Conservation (phyloP, 2,888 invertebrate genomes). For the Pimpla rufipes region DNA sequence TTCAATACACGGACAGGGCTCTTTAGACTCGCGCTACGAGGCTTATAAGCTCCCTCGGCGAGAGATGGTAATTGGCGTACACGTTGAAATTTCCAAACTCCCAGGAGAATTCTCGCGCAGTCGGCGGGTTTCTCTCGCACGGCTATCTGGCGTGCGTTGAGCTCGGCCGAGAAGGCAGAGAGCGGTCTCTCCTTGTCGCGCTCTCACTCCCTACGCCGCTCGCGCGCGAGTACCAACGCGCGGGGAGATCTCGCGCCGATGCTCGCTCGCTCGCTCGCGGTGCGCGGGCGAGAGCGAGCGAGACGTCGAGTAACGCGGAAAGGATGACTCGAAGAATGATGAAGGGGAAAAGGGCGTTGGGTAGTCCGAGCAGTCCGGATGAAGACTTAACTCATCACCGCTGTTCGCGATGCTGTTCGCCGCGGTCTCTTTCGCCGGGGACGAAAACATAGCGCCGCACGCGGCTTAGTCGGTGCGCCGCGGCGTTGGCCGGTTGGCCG, state of each 20-base stretch:
- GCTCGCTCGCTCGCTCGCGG: neutral
- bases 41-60: constrained; percentile 35
- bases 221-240: constrained; percentile 10
- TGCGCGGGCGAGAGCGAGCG: constrained; percentile 21
- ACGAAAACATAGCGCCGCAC: constrained; percentile 77
- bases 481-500: constrained; percentile 32
- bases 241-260: neutral
- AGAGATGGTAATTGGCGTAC: constrained; percentile 31
- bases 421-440: constrained; percentile 75
- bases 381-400: constrained; percentile 76
- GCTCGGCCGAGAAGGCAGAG: constrained; percentile 27
- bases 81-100: constrained; percentile 48
- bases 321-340: constrained; percentile 68
- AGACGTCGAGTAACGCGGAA: constrained; percentile 56
- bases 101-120: constrained; percentile 6
- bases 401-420: constrained; percentile 73
- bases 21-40: constrained; percentile 18
- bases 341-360: constrained; percentile 62
- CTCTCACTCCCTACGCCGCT: no score
- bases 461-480: constrained; percentile 49
- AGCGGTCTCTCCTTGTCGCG: neutral
- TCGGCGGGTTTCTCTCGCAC: constrained; percentile 17
- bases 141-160: neutral
- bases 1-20: constrained; percentile 60
- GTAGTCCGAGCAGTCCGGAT: constrained; percentile 72